Evolutionary conservation across 2,888 invertebrate species (phyloP).

Genomic region (Ochropleura plecta): DNA sequence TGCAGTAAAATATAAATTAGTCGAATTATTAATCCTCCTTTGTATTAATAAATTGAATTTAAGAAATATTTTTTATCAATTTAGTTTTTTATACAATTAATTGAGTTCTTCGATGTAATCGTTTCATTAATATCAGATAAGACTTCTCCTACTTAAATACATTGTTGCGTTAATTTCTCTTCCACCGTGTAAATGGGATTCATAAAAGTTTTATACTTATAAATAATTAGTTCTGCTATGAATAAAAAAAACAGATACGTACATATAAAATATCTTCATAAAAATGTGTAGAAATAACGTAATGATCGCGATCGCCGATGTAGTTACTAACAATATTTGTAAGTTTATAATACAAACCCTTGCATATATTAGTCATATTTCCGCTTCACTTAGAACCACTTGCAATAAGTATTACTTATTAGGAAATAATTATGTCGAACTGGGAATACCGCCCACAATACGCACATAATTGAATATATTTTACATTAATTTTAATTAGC

Average conservation of each 20-base stretch:
- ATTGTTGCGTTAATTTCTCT: slow-evolving; percentile 1
- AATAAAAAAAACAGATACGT: slow-evolving; percentile 24
- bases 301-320: slow-evolving; percentile 4
- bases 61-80: background rate
- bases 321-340: slow-evolving; percentile 28
- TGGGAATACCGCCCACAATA: slow-evolving; percentile 22
- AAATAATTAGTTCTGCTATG: slow-evolving; percentile 33
- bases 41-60: background rate
- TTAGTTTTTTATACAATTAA: background rate
- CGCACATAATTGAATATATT: slow-evolving; percentile 53
- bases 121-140: background rate
- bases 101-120: background rate
- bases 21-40: too few relatives aligned
- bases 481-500: slow-evolving; percentile 55
- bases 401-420: slow-evolving; percentile 47
- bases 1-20: background rate
- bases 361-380: slow-evolving; percentile 48
- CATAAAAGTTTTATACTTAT: slow-evolving; percentile 1
- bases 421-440: slow-evolving; percentile 45
- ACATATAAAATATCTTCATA: slow-evolving; percentile 18
- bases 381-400: slow-evolving; percentile 42
- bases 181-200: background rate
- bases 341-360: slow-evolving; percentile 45
- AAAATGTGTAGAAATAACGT: slow-evolving; percentile 23
- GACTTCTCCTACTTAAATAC: background rate